Evolutionary conservation across 2,888 invertebrate species (phyloP), one percentile per base, ranked within the genome.

Genomic region (Drosophila bunnanda): DNA sequence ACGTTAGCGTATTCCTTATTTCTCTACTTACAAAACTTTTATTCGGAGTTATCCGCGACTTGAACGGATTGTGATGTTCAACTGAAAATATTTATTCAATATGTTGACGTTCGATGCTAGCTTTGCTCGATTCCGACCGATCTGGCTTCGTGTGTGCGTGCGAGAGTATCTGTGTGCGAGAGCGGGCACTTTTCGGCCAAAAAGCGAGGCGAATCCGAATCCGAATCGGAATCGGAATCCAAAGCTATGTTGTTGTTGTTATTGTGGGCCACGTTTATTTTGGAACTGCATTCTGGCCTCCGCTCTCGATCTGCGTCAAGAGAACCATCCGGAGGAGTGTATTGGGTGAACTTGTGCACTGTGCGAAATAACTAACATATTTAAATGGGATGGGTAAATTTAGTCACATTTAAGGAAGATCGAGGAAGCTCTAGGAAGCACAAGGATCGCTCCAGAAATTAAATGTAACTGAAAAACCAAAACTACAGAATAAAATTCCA

Each of bases 11-110:
- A 50, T 77, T 69, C 71, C 78, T 79, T 55, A 65, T 48, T 76
- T 46, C 72, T 15, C 85, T 92, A 92, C 92, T 92, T 92, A 92
- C 92, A 91, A 91, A 92, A 92, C 91, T 91, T 90, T 89, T 91
- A 91, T 90, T 92, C 90, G 90, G 91, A 92, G 91, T 91, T 92
- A 92, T 93, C 92, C 92, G 92, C 93, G 93, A 92, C 92, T 93
- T 93, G 92, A 92, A 93, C 93, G 92, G 92, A 92, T 93, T 92
- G 92, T 92, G 92, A 92, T 92, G 92, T 92, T 93, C 93, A 93
- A 93, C 92, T 93, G 92, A 92, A 92, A 92, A 91, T 91, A 91
- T 91, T 91, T 91, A 90, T 90, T 90, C 89, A 91, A 91, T 89
- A 90, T 90, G 91, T 88, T 90, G 90, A 88, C 91, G 90, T 89